A percentile compares a stretch with the other conserved stretches of the same genome.
phyloP scores from a whole-genome alignment of 2,888 invertebrate genomes.

The Harpagoxenus sublaevis region DNA sequence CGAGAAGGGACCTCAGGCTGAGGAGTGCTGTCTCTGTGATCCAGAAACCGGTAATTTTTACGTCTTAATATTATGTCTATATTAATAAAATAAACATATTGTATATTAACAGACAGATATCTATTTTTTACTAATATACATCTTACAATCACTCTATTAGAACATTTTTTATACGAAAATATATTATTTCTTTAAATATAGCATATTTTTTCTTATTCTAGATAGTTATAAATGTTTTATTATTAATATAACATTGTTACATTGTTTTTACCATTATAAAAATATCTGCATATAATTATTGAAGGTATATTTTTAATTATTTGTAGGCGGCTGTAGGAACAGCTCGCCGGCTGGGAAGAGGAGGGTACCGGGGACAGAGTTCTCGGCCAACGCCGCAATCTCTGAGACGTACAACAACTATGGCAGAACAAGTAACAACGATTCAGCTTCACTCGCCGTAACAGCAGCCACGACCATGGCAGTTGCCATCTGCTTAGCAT shows the following conservation, averaged over 20 bases:
- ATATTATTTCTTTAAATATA: not conserved
- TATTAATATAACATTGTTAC: no score
- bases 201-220: not conserved
- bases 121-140: not conserved
- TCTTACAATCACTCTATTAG: not conserved
- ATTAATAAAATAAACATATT: no score
- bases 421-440: conserved; percentile 71
- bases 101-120: no score
- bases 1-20: conserved; percentile 84
- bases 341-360: conserved; percentile 92
- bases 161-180: not conserved
- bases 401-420: conserved; percentile 73
- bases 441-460: conserved; percentile 86
- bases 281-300: conserved; percentile 11
- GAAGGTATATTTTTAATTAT: conserved; percentile 17
- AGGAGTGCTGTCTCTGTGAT: conserved; percentile 91
- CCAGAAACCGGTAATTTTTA: conserved; percentile 88
- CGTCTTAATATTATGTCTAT: not conserved
- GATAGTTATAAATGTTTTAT: not conserved
- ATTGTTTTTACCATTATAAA: not conserved
- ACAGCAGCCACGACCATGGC: conserved; percentile 90
- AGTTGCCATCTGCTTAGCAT: conserved; percentile 90
- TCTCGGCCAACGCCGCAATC: conserved; percentile 76
- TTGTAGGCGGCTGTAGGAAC: conserved; percentile 91
- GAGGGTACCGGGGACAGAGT: conserved; percentile 89